phyloP scores from a whole-genome alignment of 2,888 invertebrate species.

The Spilosoma lubricipeda region DNA sequence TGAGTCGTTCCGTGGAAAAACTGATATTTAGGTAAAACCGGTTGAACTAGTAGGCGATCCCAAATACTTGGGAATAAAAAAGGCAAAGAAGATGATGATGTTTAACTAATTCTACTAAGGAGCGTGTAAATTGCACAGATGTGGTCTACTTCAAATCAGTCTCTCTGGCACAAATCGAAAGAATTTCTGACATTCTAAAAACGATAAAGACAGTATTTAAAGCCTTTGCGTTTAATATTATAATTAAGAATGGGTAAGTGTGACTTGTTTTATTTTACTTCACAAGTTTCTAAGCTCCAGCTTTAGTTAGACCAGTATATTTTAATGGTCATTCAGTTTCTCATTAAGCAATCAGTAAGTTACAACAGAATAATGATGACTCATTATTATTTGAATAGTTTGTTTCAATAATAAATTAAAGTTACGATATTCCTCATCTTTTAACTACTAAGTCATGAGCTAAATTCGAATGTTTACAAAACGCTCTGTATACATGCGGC shows the following conservation, averaged over 20 bases:
- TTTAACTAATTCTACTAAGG: background rate
- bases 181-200: background rate
- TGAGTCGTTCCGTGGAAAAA: no score
- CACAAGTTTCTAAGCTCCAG: background rate
- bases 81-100: no score
- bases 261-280: no score
- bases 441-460: conserved; percentile 5
- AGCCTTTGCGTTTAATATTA: background rate
- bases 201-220: background rate
- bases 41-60: no score
- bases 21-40: no score
- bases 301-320: background rate
- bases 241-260: no score
- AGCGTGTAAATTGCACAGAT: no score
- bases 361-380: background rate
- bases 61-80: no score
- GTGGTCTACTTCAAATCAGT: background rate
- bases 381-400: background rate
- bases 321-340: background rate
- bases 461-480: conserved; percentile 8
- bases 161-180: background rate
- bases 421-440: conserved; percentile 3
- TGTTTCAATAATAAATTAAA: background rate
- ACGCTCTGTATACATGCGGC: conserved; percentile 24
- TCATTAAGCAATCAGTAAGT: background rate